Conservation (phyloP, 2,888 invertebrate genomes). For the Drosophila acutilabella region DNA sequence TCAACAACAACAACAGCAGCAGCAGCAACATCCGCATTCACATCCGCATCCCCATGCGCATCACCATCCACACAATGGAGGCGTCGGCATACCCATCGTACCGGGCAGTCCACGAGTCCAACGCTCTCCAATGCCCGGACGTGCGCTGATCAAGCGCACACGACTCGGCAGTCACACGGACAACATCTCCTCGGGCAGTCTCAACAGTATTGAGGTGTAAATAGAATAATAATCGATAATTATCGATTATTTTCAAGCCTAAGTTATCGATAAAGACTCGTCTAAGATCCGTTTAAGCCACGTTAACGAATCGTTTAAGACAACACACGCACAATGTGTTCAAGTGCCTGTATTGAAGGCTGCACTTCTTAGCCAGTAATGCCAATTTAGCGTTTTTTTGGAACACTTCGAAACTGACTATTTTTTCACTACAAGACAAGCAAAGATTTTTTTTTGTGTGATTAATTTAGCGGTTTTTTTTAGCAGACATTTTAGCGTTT, state of each 20-base stretch:
- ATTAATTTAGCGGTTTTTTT: too few relatives aligned
- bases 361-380: too few relatives aligned
- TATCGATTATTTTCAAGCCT: neutral
- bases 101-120: constrained; percentile 84
- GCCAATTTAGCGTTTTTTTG: too few relatives aligned
- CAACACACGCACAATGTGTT: neutral
- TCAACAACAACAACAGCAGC: constrained; percentile 56
- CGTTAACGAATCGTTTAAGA: constrained; percentile 2
- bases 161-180: constrained; percentile 85
- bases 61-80: constrained; percentile 21
- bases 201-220: constrained; percentile 85
- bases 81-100: constrained; percentile 82
- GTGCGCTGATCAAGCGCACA: constrained; percentile 83
- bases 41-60: constrained; percentile 50
- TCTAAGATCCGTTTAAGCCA: too few relatives aligned
- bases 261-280: neutral
- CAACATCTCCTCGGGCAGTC: constrained; percentile 85
- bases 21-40: constrained; percentile 59
- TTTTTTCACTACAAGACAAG: too few relatives aligned
- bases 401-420: too few relatives aligned
- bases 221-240: neutral
- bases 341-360: too few relatives aligned
- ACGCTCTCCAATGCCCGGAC: constrained; percentile 84
- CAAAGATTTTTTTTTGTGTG: too few relatives aligned
- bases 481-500: too few relatives aligned